Conservation (phyloP, 1,140 invertebrate species). For the Lycorma delicatula region DNA sequence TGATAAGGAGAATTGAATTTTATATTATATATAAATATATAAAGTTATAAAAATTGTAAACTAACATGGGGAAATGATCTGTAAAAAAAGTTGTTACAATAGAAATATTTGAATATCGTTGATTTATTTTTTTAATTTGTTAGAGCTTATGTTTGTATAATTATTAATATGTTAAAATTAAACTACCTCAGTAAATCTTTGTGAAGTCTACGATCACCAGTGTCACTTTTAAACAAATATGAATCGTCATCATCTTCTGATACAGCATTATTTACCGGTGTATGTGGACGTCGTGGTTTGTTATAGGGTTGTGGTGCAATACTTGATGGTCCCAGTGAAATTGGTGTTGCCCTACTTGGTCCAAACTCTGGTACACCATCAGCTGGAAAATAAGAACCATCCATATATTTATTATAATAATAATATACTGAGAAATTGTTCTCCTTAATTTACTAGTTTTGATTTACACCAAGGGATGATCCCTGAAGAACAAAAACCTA, state of each 20-base stretch:
- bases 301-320: constrained; percentile 9
- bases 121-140: background rate
- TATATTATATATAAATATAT: too few species aligned
- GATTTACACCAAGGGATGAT: too few species aligned
- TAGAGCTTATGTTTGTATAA: too few species aligned
- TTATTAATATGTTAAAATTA: background rate
- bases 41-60: too few species aligned
- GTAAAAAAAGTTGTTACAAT: too few species aligned
- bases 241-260: constrained; percentile 51
- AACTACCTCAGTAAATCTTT: constrained; percentile 28
- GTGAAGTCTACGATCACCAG: constrained; percentile 47
- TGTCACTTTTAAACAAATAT: constrained; percentile 66
- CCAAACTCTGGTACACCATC: constrained; percentile 1
- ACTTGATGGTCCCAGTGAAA: constrained; percentile 29
- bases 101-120: background rate
- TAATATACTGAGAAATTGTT: too few species aligned
- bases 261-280: constrained; percentile 33
- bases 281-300: constrained; percentile 9
- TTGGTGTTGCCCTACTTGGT: constrained; percentile 25
- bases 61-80: too few species aligned
- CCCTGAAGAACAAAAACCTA: too few species aligned
- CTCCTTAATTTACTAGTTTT: too few species aligned
- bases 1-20: too few species aligned
- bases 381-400: too few species aligned
- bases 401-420: too few species aligned